Evolutionary conservation across 2,888 invertebrate genomes (phyloP).

Genomic region (Chrysopilus asiliformis): DNA sequence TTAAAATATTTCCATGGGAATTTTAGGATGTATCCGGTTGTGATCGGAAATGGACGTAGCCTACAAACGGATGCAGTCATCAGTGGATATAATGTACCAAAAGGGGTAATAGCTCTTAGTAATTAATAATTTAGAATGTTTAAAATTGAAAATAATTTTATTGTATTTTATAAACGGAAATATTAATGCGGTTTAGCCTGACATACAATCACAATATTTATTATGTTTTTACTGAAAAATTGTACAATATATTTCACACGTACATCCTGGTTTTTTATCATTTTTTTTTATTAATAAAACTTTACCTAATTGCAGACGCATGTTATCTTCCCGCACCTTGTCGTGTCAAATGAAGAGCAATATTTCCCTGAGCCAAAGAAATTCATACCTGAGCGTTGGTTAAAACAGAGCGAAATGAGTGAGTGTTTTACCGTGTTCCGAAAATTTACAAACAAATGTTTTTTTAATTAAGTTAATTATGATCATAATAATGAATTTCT

Average conservation of each 20-base stretch:
- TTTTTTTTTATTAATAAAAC: not conserved
- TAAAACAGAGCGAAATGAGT: conserved; percentile 40
- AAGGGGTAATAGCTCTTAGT: too few species aligned
- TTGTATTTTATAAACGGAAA: not conserved
- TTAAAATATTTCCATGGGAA: not conserved
- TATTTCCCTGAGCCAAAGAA: conserved; percentile 57
- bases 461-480: too few species aligned
- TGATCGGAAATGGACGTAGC: conserved; percentile 65
- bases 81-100: conserved; percentile 65
- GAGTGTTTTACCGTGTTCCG: conserved; percentile 14
- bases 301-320: conserved; percentile 48
- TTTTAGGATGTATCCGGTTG: conserved; percentile 63
- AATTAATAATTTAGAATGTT: too few species aligned
- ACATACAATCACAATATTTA: not conserved
- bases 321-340: conserved; percentile 65
- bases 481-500: conserved; percentile 2
- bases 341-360: conserved; percentile 56
- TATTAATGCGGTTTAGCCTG: not conserved
- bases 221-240: not conserved
- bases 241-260: not conserved
- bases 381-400: conserved; percentile 67
- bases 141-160: conserved; percentile 20
- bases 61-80: conserved; percentile 61
- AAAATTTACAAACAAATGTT: too few species aligned
- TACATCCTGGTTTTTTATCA: not conserved